Evolutionary conservation across 2,113 vertebrate species (phyloP).

Genomic region (Odontesthes bonariensis): DNA sequence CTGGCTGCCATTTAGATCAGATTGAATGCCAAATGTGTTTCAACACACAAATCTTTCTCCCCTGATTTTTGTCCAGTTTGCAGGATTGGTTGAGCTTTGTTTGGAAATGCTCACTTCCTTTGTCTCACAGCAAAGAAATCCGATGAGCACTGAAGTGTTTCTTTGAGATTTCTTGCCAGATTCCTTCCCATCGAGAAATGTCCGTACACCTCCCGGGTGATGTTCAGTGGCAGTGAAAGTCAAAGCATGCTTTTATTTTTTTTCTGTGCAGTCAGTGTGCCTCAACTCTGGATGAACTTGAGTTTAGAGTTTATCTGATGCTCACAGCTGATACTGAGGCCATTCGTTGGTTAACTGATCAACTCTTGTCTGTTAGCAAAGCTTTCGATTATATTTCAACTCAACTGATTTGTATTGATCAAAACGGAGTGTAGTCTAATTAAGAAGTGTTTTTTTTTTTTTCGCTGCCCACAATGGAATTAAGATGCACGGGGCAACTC

Average conservation of each 20-base stretch:
- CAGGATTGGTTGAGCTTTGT: neutral
- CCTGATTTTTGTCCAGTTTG: neutral
- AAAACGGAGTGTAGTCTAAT: too few relatives aligned
- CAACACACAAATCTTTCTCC: neutral
- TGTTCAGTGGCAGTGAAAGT: conserved; percentile 39
- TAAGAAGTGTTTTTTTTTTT: neutral
- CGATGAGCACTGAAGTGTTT: neutral
- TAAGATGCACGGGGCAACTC: neutral
- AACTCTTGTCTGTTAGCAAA: neutral
- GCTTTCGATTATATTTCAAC: neutral
- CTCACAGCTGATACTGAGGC: neutral
- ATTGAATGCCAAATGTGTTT: neutral
- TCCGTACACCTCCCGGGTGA: neutral
- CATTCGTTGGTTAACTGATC: neutral
- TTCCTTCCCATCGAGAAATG: neutral
- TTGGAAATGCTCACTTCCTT: neutral
- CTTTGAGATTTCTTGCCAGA: neutral
- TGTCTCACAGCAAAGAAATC: neutral
- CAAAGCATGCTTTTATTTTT: neutral
- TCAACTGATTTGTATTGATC: neutral
- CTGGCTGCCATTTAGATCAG: neutral
- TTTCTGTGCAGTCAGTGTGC: too few relatives aligned
- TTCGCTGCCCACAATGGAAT: neutral
- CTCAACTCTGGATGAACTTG: neutral
- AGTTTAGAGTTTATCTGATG: neutral